Evolutionary conservation across 2,797 vertebrate species (phyloP).

Genomic region (Enteromius fasciolatus): DNA sequence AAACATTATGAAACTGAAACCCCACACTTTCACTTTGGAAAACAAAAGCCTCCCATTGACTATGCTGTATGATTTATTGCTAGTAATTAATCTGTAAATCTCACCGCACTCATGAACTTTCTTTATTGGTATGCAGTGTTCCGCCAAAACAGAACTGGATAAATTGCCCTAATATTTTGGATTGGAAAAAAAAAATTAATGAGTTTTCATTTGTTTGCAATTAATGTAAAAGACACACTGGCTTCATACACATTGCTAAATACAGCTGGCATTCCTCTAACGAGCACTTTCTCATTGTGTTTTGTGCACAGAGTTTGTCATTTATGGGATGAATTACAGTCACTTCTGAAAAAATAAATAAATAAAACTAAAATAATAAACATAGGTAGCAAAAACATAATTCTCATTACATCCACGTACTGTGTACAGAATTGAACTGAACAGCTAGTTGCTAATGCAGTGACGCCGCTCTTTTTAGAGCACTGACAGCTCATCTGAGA

Average conservation of each 20-base stretch:
- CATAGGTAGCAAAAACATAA: background rate
- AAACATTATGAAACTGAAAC: constrained; percentile 2
- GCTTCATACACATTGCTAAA: background rate
- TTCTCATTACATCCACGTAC: constrained; percentile 17
- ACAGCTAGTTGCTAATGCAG: constrained; percentile 31
- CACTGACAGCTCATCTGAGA: constrained; percentile 16
- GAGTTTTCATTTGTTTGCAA: background rate
- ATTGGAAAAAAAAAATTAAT: no score
- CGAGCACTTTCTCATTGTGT: background rate
- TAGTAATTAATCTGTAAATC: constrained; percentile 21
- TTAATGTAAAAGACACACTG: background rate
- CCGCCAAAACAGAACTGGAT: background rate
- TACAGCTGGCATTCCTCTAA: background rate
- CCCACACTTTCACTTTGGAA: constrained; percentile 9
- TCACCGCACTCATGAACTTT: background rate
- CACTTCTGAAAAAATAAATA: background rate
- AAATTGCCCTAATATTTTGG: background rate
- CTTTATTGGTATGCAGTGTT: background rate
- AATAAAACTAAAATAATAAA: background rate
- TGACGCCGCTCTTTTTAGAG: constrained; percentile 10
- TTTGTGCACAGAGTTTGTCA: background rate
- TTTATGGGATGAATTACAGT: background rate
- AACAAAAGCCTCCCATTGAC: constrained; percentile 2
- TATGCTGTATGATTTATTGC: background rate
- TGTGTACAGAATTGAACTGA: constrained; percentile 10